Evolutionary conservation across 1,140 invertebrate genomes (phyloP).

Genomic region (Cardiocondyla obscurior): DNA sequence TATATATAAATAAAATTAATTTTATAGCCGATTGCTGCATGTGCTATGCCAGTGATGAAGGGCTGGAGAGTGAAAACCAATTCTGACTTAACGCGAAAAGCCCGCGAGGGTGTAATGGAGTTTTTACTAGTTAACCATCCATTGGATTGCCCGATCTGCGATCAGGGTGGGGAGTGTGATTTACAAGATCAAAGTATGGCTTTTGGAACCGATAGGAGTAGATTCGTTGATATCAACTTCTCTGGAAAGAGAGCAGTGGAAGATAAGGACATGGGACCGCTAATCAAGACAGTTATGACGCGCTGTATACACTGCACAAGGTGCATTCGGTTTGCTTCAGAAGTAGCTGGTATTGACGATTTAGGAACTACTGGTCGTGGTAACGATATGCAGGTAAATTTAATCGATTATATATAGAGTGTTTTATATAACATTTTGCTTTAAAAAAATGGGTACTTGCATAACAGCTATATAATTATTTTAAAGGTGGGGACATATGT

Average conservation of each 20-base stretch:
- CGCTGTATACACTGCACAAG: constrained; percentile 99
- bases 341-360: constrained; percentile 99
- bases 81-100: constrained; percentile 96
- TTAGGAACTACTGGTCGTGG: constrained; percentile 98
- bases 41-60: constrained; percentile 99
- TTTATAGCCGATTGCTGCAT: constrained; percentile 97
- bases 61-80: constrained; percentile 99
- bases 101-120: constrained; percentile 99
- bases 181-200: constrained; percentile 99
- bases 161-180: constrained; percentile 99
- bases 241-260: constrained; percentile 99
- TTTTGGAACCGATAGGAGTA: constrained; percentile 98
- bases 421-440: too few species aligned
- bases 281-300: constrained; percentile 99
- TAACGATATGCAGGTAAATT: constrained; percentile 93
- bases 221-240: constrained; percentile 97
- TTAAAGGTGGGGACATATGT: constrained; percentile 97
- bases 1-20: not conserved
- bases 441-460: not conserved
- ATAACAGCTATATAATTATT: constrained; percentile 41
- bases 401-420: too few species aligned
- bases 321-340: constrained; percentile 98
- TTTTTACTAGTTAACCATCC: constrained; percentile 99
- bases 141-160: constrained; percentile 99
- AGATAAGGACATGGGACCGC: constrained; percentile 99